Percentiles rank a stretch among this genome's conserved stretches.
phyloP scores from a whole-genome alignment of 2,113 vertebrate species.

The Neopipo cinnamomea region DNA sequence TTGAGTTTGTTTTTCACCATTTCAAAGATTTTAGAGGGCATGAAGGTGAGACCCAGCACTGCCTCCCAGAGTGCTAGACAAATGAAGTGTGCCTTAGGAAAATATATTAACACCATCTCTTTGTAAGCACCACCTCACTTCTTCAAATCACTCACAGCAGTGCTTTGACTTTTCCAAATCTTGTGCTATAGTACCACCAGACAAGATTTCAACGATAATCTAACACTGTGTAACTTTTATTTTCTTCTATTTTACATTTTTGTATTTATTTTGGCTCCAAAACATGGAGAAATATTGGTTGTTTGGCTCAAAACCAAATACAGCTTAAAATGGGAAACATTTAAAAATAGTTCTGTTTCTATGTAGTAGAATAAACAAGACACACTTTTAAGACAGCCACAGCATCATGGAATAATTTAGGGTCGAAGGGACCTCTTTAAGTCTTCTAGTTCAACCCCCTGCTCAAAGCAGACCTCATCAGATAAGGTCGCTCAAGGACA shows the following conservation, averaged over 20 bases:
- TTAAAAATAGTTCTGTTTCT: conserved; percentile 47
- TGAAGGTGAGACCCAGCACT: not conserved
- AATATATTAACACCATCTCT: not conserved
- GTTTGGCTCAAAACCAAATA: not conserved
- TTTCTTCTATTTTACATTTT: not conserved
- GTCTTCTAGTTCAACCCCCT: not conserved
- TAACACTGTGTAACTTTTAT: not conserved
- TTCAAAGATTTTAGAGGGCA: conserved; percentile 19
- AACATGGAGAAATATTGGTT: not conserved
- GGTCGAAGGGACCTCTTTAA: not conserved
- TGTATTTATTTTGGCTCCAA: not conserved
- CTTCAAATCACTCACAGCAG: not conserved
- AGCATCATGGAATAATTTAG: not conserved
- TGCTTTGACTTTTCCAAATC: not conserved
- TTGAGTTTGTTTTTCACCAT: conserved; percentile 4
- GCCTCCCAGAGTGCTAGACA: not conserved
- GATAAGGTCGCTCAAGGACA: not conserved
- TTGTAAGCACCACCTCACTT: not conserved
- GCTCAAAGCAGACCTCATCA: not conserved
- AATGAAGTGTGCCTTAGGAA: not conserved
- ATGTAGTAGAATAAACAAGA: conserved; percentile 27
- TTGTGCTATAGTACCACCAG: not conserved
- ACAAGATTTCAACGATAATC: not conserved
- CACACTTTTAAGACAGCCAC: not conserved
- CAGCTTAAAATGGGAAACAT: conserved; percentile 4